A percentile compares a stretch with the other conserved stretches of the same genome.
phyloP scores from a whole-genome alignment of 2,113 vertebrate species.

The Cyphomyrus discorhynchus region DNA sequence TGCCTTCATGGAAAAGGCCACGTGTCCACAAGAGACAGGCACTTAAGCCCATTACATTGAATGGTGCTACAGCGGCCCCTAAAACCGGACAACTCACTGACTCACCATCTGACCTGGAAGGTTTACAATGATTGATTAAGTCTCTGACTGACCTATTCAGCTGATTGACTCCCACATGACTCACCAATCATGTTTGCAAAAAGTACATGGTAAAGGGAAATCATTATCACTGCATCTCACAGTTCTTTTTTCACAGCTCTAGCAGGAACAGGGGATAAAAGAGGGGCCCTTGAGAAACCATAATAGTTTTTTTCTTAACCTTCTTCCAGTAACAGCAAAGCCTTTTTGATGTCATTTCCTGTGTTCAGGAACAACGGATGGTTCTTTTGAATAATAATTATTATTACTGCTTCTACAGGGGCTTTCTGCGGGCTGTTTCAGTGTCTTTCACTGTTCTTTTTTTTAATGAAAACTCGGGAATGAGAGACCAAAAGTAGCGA shows the following conservation, averaged over 20 bases:
- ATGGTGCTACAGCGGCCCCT: not conserved
- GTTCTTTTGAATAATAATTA: constrained; percentile 43
- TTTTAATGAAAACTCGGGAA: constrained; percentile 5
- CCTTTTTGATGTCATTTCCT: constrained; percentile 61
- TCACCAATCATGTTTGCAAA: constrained; percentile 30
- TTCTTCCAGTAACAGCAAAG: constrained; percentile 63
- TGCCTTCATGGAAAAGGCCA: not conserved
- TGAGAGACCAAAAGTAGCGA: not conserved
- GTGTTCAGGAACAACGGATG: constrained; percentile 52
- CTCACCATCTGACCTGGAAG: not conserved
- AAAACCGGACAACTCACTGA: not conserved
- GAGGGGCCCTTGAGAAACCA: constrained; percentile 25
- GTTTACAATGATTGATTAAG: not conserved
- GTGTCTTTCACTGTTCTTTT: not conserved
- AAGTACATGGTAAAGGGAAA: constrained; percentile 30
- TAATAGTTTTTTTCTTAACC: constrained; percentile 35
- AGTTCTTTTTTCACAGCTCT: constrained; percentile 22
- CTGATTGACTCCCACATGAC: constrained; percentile 28
- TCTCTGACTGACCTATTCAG: constrained; percentile 5
- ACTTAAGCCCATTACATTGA: not conserved
- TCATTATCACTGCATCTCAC: constrained; percentile 30
- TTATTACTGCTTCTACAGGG: constrained; percentile 42
- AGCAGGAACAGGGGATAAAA: constrained; percentile 21
- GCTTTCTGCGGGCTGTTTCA: constrained; percentile 38
- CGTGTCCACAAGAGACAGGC: not conserved